Base-by-base conservation (phyloP, 2,888 invertebrate genomes). In the Craniophora ligustri region DNA sequence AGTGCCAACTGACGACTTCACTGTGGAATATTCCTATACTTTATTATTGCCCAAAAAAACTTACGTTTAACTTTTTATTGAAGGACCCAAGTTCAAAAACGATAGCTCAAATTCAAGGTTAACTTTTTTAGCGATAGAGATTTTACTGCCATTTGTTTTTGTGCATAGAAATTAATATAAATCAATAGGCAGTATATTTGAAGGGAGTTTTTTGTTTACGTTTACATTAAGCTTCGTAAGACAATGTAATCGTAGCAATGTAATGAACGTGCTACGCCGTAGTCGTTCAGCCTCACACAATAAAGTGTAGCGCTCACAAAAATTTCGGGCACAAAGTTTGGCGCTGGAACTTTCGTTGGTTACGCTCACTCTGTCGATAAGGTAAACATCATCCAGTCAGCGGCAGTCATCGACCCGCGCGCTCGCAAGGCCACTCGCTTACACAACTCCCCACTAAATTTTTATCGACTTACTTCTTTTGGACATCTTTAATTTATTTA, bases 381-480 rank as follows among this genome's bases (percentile, higher is more conserved):
- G 86, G 89, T 90, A 91, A 91, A 92, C 89, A 92, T 81, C 82
- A 82, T 84, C 81, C 71, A 69, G 78, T 67, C 74, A 74, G 84
- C 68, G 47, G 76, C 82, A 86, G 92, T 91, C 92, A 89, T 86
- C 83, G 91, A 91, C 92, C 87, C 75, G 81, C 73, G 70, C 73
- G 76, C 81, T 71, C 71, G 76, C 90, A 90, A 92, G 90, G 91
- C 91, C 91, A 90, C 74, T 82, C 85, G 84, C 91, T 90, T 91
- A 89, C 87, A 89, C 89, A 90, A 89, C 86, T 79, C 62, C 65
- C 76, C 78, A 84, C 79, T 44, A 81, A 81, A 85, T 78, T 82
- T 72, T 84, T 84, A 84, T 85, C 79, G 78, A 78, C 77, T 80
- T 74, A 67, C 68, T 73, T 74, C 61, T 75, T 67, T 71, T 63